Evolutionary conservation across 1,140 invertebrate genomes (phyloP).

Genomic region (Nasonia vitripennis): DNA sequence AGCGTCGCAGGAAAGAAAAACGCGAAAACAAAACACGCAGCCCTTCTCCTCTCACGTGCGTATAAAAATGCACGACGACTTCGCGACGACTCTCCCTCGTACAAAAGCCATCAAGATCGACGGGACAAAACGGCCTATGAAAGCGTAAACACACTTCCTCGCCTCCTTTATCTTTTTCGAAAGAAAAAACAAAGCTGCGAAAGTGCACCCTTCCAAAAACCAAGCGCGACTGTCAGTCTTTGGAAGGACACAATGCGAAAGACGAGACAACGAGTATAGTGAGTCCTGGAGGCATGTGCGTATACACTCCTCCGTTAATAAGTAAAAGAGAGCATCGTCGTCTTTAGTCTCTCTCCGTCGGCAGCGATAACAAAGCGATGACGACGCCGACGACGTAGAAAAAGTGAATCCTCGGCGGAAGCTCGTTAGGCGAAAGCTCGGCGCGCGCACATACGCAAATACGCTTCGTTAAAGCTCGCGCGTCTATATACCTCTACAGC

Average conservation of each 20-base stretch:
- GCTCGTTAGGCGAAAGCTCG: conserved; percentile 20
- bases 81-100: not conserved
- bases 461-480: conserved; percentile 15
- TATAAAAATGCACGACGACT: not conserved
- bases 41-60: not conserved
- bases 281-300: not conserved
- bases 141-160: not conserved
- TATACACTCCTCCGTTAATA: not conserved
- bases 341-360: not conserved
- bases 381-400: not conserved
- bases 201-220: not conserved
- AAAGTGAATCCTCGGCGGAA: not conserved
- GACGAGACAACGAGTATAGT: not conserved
- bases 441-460: not conserved
- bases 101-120: conserved; percentile 1
- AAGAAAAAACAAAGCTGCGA: not conserved
- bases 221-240: not conserved
- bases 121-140: not conserved
- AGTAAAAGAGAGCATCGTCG: conserved; percentile 34
- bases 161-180: not conserved
- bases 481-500: not conserved
- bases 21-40: not conserved
- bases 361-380: not conserved
- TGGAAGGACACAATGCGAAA: not conserved
- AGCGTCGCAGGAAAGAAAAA: not conserved